Evolutionary conservation across 2,888 invertebrate genomes (phyloP).

Genomic region (Pheosia tremula): DNA sequence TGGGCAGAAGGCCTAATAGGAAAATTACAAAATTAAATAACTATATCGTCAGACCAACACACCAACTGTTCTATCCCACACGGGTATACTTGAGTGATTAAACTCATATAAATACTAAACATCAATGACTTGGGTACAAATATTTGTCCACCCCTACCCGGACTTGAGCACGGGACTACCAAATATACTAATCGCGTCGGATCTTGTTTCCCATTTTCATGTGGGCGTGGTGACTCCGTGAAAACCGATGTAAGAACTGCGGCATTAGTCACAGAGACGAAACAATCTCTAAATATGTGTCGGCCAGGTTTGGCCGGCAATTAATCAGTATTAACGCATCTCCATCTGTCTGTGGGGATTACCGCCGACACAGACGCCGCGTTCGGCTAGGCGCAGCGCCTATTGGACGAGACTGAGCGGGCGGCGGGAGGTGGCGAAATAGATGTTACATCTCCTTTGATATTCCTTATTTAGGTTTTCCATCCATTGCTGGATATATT

Average conservation of each 20-base stretch:
- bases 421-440: background rate
- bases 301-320: conserved; percentile 40
- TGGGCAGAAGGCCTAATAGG: no score
- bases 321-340: conserved; percentile 46
- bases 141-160: no score
- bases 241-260: conserved; percentile 6
- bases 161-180: background rate
- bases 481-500: no score
- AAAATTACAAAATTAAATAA: no score
- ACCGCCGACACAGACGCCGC: conserved; percentile 35
- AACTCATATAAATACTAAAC: no score
- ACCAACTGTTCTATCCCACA: no score
- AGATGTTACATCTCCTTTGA: background rate
- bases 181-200: no score
- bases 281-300: conserved; percentile 47
- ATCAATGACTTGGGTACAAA: no score
- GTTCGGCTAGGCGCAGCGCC: conserved; percentile 22
- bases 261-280: conserved; percentile 26
- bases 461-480: background rate
- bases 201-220: no score
- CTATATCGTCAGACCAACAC: no score
- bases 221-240: no score
- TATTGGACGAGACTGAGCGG: background rate
- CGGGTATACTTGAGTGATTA: no score
- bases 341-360: conserved; percentile 47